phyloP scores from a whole-genome alignment of 2,113 vertebrate species.

The Labrus mixtus region DNA sequence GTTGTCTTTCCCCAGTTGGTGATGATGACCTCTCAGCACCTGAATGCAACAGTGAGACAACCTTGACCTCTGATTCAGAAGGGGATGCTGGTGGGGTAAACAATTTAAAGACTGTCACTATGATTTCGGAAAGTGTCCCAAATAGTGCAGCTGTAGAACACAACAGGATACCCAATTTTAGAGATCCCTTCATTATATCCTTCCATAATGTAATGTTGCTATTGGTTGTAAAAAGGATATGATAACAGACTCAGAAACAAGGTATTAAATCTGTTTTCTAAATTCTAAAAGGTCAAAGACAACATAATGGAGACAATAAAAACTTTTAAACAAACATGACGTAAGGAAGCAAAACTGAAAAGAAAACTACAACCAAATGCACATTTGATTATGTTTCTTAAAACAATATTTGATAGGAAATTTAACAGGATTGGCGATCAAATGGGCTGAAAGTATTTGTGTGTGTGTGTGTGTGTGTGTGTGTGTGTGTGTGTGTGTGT shows the following conservation, averaged over 20 bases:
- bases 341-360: not conserved
- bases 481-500: not conserved
- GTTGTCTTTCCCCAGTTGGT: slow-evolving; percentile 37
- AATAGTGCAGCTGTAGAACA: too few relatives aligned
- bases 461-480: not conserved
- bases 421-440: not conserved
- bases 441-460: too few relatives aligned
- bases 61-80: not conserved
- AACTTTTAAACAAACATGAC: not conserved
- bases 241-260: not conserved
- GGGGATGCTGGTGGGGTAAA: slow-evolving; percentile 39
- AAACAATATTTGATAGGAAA: not conserved
- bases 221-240: not conserved
- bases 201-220: not conserved
- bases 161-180: too few relatives aligned
- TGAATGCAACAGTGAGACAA: slow-evolving; percentile 2
- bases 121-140: not conserved
- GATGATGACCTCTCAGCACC: slow-evolving; percentile 37
- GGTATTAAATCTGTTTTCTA: not conserved
- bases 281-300: slow-evolving; percentile 6
- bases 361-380: not conserved
- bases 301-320: not conserved
- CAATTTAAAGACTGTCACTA: not conserved
- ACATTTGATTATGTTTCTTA: not conserved
- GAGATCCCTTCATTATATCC: not conserved